Evolutionary conservation across 2,888 invertebrate species (phyloP).

Genomic region (Smittia aterrima): DNA sequence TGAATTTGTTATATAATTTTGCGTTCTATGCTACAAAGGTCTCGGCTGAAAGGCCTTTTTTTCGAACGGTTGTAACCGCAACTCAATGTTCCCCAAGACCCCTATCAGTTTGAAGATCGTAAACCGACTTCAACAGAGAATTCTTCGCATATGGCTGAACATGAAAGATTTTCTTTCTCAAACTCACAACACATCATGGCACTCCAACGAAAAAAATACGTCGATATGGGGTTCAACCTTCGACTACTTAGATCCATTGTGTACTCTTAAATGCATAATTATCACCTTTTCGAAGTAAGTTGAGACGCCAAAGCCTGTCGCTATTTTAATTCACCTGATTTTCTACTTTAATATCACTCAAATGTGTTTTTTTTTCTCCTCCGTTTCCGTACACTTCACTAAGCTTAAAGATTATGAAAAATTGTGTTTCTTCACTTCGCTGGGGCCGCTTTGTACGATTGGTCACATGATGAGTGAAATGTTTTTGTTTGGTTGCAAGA

Average conservation of each 20-base stretch:
- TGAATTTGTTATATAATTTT: not conserved
- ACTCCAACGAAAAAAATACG: not conserved
- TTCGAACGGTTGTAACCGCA: not conserved
- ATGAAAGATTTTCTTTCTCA: not conserved
- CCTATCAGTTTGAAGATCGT: too few relatives aligned
- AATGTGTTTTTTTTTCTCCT: not conserved
- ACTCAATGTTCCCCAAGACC: not conserved
- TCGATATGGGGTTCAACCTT: constrained; percentile 13
- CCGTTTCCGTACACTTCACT: constrained; percentile 1
- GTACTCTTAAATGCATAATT: not conserved
- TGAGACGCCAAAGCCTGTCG: too few relatives aligned
- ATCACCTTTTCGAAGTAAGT: not conserved
- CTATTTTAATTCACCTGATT: not conserved
- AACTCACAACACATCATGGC: not conserved
- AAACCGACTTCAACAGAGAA: not conserved
- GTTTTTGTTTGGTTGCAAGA: not conserved
- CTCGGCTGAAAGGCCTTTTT: too few relatives aligned
- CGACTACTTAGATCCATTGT: not conserved
- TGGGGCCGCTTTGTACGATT: not conserved
- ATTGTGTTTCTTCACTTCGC: constrained; percentile 2
- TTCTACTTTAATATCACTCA: not conserved
- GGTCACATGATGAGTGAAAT: constrained; percentile 13
- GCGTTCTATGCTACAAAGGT: not conserved
- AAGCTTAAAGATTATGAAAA: constrained; percentile 12
- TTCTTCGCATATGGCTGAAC: constrained; percentile 13